Conservation (phyloP, 2,888 invertebrate genomes). For the Metopia argyrocephala region DNA sequence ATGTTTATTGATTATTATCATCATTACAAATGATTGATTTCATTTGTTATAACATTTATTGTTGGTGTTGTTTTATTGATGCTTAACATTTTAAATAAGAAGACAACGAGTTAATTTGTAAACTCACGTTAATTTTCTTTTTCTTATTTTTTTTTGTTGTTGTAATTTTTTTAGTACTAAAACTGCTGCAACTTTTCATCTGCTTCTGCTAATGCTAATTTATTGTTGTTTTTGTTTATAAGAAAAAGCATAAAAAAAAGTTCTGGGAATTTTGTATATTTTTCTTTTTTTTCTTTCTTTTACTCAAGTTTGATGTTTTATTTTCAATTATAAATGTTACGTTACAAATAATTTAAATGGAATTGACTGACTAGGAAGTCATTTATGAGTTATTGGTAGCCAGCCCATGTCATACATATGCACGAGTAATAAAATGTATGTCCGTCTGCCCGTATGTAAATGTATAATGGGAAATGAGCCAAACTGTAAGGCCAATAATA, state of each 20-base stretch:
- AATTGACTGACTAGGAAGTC: slow-evolving; percentile 57
- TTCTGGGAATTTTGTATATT: slow-evolving; percentile 44
- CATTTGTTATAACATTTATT: neutral
- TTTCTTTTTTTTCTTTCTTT: neutral
- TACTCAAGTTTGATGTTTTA: slow-evolving; percentile 49
- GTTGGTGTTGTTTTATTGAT: slow-evolving; percentile 11
- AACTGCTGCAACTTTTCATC: no score
- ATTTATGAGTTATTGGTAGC: neutral
- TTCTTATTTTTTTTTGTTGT: neutral
- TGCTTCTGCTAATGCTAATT: neutral
- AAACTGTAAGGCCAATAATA: neutral
- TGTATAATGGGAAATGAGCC: slow-evolving; percentile 29
- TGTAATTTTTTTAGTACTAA: neutral
- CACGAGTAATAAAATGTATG: neutral
- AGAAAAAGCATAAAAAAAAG: neutral
- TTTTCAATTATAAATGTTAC: slow-evolving; percentile 57
- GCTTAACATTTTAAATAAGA: neutral
- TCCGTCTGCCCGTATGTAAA: no score
- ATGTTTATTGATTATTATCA: neutral
- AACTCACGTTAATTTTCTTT: slow-evolving; percentile 57
- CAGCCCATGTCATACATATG: neutral
- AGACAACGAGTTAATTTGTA: slow-evolving; percentile 54
- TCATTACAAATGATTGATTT: slow-evolving; percentile 2
- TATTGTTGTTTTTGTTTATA: neutral
- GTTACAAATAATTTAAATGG: slow-evolving; percentile 49